Evolutionary conservation across 1,140 invertebrate species (phyloP), one percentile per base, ranked within the genome.

Genomic region (Euura saliciscinereae): DNA sequence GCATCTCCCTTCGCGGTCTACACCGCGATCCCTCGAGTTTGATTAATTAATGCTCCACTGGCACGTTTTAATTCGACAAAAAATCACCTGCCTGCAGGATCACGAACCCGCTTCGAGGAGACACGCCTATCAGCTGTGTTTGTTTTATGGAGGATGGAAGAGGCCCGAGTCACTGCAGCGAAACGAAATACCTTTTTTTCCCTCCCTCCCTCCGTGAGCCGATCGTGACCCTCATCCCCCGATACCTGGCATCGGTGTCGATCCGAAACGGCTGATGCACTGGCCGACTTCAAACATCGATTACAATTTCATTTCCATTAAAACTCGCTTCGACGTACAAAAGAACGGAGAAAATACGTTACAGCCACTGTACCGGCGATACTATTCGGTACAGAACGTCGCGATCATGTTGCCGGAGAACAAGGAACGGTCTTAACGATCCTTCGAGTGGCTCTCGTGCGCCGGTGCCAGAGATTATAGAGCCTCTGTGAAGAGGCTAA

Each of bases 91-190:
- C 28, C 28, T 1, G 28, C 28, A 28, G 28, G 28, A 28, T 28
- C 28, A 28, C 28, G 28, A 28, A 28, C 28, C 28, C 28, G 28
- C 28, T 28, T 59, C 51, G 8, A 59, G 51, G 51, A 59, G 51
- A 59, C 51, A 59, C 51, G 51, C 51, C 51, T 59, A 59, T 59
- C 51, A 59, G 13, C 51, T 59, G 51, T 59, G 51, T 59, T 59
- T 59, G 13, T 59, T 59, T 59, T 59, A 59, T 59, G 51, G 51
- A 59, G 13, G 13, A 8, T 59, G 13, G 13, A 8, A 8, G 51
- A 59, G 51, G 13, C 51, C 3, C 51, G 51, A 59, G 51, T 59
- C 8, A 11, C 51, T 59, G 8, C 51, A 11, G 13, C 8, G 51
- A 11, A 59, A 59, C 51, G 51, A 28, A 28, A 28, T 28, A 28